These are phyloP conservation scores for Micromys minutus DNA, from an alignment of 2,113 vertebrate species.

Conservation along the genomic window DNA sequence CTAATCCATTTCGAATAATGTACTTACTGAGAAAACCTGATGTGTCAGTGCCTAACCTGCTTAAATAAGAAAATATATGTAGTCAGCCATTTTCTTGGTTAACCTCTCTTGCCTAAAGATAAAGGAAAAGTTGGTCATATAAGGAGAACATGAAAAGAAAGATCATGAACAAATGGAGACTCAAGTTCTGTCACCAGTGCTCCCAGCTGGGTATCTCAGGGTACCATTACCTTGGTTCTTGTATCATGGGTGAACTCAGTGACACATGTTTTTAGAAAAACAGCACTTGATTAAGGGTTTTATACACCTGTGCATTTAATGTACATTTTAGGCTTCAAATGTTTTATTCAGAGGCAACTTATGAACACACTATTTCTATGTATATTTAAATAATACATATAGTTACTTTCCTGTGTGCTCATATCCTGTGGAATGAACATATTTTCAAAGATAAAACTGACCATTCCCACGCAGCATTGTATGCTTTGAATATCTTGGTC, in stretches of 20 bases:
- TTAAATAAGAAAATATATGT: not conserved
- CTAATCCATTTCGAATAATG: not conserved
- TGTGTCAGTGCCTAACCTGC: not conserved
- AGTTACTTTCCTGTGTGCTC: not conserved
- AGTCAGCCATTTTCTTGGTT: not conserved
- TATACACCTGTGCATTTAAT: not conserved
- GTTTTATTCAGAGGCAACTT: not conserved
- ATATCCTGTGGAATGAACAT: not conserved
- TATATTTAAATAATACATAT: not conserved
- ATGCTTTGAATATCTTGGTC: not conserved
- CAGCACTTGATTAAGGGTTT: not conserved
- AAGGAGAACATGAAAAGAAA: not conserved
- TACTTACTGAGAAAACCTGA: not conserved
- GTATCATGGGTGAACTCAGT: not conserved
- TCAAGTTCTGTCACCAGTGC: not conserved
- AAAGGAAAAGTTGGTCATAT: not conserved
- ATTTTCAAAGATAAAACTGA: constrained; percentile 40
- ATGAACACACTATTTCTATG: constrained; percentile 6
- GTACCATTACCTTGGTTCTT: not conserved
- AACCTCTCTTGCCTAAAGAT: not conserved
- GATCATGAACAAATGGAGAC: not conserved
- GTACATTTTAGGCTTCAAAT: not conserved
- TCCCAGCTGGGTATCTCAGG: not conserved
- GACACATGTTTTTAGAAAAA: not conserved
- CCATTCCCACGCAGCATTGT: not conserved